These are phyloP conservation scores for Nixonia krombeini DNA, from an alignment of 1,140 invertebrate species.

Conservation along the genomic window DNA sequence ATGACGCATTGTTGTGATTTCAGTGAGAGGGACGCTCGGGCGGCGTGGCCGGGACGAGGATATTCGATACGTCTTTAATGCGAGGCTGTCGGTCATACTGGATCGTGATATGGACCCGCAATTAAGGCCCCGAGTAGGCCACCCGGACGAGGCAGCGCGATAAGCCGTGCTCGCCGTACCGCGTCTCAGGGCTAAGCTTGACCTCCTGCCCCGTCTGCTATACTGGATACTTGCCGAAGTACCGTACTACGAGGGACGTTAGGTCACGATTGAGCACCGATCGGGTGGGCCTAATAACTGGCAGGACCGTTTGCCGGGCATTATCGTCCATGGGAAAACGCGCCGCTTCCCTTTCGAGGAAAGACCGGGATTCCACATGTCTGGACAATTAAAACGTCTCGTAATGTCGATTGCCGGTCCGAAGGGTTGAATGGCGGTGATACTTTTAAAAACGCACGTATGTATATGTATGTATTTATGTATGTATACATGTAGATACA, in stretches of 20 bases:
- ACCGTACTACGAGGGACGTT: conserved; percentile 52
- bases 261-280: conserved; percentile 62
- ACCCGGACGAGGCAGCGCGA: conserved; percentile 67
- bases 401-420: no score
- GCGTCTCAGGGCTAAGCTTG: conserved; percentile 64
- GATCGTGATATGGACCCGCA: conserved; percentile 70
- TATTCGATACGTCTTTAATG: conserved; percentile 51
- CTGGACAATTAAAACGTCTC: no score
- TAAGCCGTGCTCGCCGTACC: conserved; percentile 62
- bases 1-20: no score
- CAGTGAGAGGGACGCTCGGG: no score
- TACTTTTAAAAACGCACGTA: no score
- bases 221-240: conserved; percentile 52
- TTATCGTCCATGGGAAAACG: conserved; percentile 35
- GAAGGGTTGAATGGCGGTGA: no score
- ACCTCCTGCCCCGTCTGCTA: conserved; percentile 59
- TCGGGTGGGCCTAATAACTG: conserved; percentile 64
- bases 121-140: conserved; percentile 71
- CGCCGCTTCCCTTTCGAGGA: no score
- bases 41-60: no score
- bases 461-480: no score
- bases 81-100: conserved; percentile 70
- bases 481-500: no score
- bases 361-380: background rate
- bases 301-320: conserved; percentile 1